Base-by-base conservation (phyloP, 2,888 invertebrate species). In the Electrophaes corylata region DNA sequence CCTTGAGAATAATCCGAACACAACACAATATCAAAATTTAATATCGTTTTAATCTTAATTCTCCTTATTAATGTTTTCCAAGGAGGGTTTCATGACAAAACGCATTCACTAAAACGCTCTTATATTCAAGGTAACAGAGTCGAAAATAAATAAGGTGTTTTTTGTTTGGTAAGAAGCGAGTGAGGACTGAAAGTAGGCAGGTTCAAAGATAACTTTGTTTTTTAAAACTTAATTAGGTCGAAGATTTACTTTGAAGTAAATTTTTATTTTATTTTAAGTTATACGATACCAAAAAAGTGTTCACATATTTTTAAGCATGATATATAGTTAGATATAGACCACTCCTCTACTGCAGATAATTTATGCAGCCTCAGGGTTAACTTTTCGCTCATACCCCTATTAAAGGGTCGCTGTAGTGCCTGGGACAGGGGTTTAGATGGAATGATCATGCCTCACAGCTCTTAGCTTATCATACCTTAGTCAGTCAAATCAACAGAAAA, bases 11-110 rank as follows among this genome's bases (percentile, higher is more conserved):
- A 91, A 91, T 87, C 90, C 90, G 86, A 83, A 88, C 80, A 83
- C 88, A 90, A 88, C 89, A 91, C 88, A 91, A 91, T 90, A 89
- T 91, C 86, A 91, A 90, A 91, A 90, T 91, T 91, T 91, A 91
- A 91, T 91, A 91, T 91, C 84, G 88, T 90, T 90, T 88, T 91
- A 91, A 91, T 91, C 91, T 91, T 90, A 90, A 90, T 90, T 85
- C 88, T 84, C 76, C 88, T 91, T 91, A 89, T 90, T 90, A 91
- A 88, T 84, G 84, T 82, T 83, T 75, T 79, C 86, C 78, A 79
- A 86, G 84, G 84, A 86, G 86, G 87, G 86, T 77, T 76, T 75
- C 48, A 55, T 63, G 69, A 71, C 69, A 19, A 53, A 50, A 50
- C 26, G 12, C 10, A 53, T 54, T 29, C 10, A 4, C 3, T 74